Evolutionary conservation across 2,888 invertebrate species (phyloP).

Genomic region (Agonopterix heracliana): DNA sequence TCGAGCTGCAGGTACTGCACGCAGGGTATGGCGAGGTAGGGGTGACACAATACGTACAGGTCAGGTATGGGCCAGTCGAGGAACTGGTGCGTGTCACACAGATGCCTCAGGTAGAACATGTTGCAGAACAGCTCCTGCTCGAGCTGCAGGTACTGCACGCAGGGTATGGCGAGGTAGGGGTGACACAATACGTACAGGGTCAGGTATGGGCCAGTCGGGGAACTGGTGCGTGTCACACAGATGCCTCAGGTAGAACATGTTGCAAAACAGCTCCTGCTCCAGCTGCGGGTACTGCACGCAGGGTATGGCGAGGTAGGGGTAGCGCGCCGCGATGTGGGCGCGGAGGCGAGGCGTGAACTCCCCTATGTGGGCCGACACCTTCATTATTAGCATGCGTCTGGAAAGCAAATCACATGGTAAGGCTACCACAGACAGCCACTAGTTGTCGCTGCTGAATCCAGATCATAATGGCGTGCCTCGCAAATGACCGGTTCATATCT

Average conservation of each 20-base stretch:
- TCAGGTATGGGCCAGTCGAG: no score
- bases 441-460: no score
- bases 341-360: slow-evolving; percentile 97
- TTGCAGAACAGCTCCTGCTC: no score
- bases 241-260: slow-evolving; percentile 97
- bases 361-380: slow-evolving; percentile 97
- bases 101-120: no score
- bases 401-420: background rate
- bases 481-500: no score
- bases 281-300: slow-evolving; percentile 95
- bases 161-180: slow-evolving; percentile 95
- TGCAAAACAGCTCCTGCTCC: slow-evolving; percentile 97
- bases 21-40: no score
- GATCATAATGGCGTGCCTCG: no score
- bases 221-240: slow-evolving; percentile 93
- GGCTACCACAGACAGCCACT: no score
- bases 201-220: slow-evolving; percentile 98
- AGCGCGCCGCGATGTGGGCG: slow-evolving; percentile 95
- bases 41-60: no score
- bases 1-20: slow-evolving; percentile 96
- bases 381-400: slow-evolving; percentile 95
- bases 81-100: no score
- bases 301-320: slow-evolving; percentile 97
- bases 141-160: no score
- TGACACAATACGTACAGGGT: slow-evolving; percentile 87